phyloP scores from a whole-genome alignment of 2,797 vertebrate species.

The Gadopsis marmoratus region DNA sequence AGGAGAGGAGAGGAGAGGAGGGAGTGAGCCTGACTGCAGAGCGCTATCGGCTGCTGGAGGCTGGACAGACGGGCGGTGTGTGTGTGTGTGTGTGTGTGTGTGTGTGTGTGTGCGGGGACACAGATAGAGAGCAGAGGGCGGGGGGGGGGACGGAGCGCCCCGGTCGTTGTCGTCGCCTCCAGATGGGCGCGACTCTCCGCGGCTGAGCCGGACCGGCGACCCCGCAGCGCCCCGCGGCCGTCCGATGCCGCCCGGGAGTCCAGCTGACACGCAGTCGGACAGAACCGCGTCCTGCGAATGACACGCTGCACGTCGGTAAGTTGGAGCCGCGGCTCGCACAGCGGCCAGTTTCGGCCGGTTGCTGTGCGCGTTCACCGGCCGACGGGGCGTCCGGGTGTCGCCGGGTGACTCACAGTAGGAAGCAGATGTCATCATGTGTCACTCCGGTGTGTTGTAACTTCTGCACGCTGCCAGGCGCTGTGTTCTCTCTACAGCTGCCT shows the following conservation, averaged over 20 bases:
- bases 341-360: no score
- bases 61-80: constrained; percentile 58
- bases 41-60: constrained; percentile 78
- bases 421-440: constrained; percentile 41
- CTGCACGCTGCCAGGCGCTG: neutral
- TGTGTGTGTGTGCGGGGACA: constrained; percentile 44
- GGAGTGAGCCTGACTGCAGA: constrained; percentile 63
- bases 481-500: constrained; percentile 16
- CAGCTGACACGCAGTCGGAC: constrained; percentile 46
- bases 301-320: constrained; percentile 59
- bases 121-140: constrained; percentile 68
- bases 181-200: constrained; percentile 66
- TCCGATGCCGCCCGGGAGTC: constrained; percentile 41
- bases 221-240: constrained; percentile 36
- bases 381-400: no score
- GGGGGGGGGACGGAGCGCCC: constrained; percentile 56
- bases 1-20: constrained; percentile 24
- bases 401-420: constrained; percentile 50
- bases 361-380: no score
- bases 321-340: neutral
- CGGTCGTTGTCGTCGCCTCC: constrained; percentile 32
- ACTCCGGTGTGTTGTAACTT: constrained; percentile 22
- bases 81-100: no score
- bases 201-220: constrained; percentile 55
- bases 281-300: constrained; percentile 53